Percentiles rank a stretch among this genome's conserved stretches.
phyloP scores from a whole-genome alignment of 2,113 vertebrate species.

The Ochotona curzoniae region DNA sequence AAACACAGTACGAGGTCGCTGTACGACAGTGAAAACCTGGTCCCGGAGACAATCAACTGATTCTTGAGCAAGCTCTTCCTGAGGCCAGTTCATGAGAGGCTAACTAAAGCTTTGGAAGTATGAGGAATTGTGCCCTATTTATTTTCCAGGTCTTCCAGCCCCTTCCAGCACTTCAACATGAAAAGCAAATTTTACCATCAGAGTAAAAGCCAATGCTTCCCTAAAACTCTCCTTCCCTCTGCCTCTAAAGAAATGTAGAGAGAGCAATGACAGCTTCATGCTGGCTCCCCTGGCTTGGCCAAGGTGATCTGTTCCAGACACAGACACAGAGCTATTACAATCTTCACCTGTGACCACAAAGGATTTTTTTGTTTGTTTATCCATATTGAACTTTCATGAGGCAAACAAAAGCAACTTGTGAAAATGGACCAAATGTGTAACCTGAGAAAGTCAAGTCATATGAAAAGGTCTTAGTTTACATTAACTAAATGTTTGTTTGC shows the following conservation, averaged over 20 bases:
- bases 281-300: conserved; percentile 62
- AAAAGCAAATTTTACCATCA: conserved; percentile 39
- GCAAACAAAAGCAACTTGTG: conserved; percentile 80
- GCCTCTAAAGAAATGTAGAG: conserved; percentile 31
- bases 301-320: conserved; percentile 70
- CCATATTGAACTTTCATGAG: conserved; percentile 61
- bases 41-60: background rate
- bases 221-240: conserved; percentile 42
- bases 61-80: conserved; percentile 8
- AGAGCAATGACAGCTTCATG: conserved; percentile 39
- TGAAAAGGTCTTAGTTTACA: conserved; percentile 71
- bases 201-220: background rate
- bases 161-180: background rate
- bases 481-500: conserved; percentile 76
- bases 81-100: background rate
- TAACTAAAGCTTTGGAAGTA: background rate
- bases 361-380: conserved; percentile 80
- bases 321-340: conserved; percentile 75
- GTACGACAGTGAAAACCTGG: background rate
- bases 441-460: conserved; percentile 51
- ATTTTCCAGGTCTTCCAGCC: background rate
- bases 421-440: conserved; percentile 79
- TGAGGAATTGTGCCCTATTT: background rate
- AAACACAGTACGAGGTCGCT: background rate
- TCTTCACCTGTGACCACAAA: conserved; percentile 81